Base-by-base conservation (phyloP, 2,888 invertebrate genomes). In the Lacanobia wlatinum region DNA sequence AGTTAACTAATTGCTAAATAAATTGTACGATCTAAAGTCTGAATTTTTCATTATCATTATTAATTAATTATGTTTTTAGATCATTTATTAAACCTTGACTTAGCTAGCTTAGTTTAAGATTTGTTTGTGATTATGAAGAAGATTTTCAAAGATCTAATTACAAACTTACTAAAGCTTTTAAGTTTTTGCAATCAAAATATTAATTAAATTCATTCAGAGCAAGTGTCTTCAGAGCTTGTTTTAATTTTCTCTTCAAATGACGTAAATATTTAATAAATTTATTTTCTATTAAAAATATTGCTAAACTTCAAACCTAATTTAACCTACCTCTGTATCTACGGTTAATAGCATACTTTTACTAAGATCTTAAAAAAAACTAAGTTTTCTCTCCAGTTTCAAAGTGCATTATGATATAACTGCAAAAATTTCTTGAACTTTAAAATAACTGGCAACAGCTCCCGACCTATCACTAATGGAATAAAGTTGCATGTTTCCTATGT, bases 401-500 rank as follows among this genome's bases (percentile, higher is more conserved):
- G 16, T 18, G 5, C 46, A 18, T 28, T 2, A 28, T 28, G 28
- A 28, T n/a, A n/a, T n/a, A n/a, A n/a, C n/a, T n/a, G n/a, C n/a
- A n/a, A n/a, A n/a, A n/a, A n/a, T n/a, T n/a, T n/a, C n/a, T n/a
- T n/a, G n/a, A n/a, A n/a, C n/a, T n/a, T n/a, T n/a, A n/a, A n/a
- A n/a, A n/a, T n/a, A n/a, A n/a, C n/a, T n/a, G n/a, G 9, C n/a
- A 7, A 2, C 18, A 43, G 2, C 69, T 73, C 79, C 71, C 16
- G 67, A 0, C 0, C 69, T 60, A 46, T 46, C 48, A 16, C 59
- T 59, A 74, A 79, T 66, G 77, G 70, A 77, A 65, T 80, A 58
- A 58, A 72, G 73, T 73, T 72, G 84, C 78, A 81, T 74, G 70
- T 70, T 76, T 53, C 75, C 61, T 75, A 74, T 76, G 71, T 78